Evolutionary conservation across 1,140 invertebrate species (phyloP), one percentile per base, ranked within the genome.

Genomic region (Drosophila burlai): DNA sequence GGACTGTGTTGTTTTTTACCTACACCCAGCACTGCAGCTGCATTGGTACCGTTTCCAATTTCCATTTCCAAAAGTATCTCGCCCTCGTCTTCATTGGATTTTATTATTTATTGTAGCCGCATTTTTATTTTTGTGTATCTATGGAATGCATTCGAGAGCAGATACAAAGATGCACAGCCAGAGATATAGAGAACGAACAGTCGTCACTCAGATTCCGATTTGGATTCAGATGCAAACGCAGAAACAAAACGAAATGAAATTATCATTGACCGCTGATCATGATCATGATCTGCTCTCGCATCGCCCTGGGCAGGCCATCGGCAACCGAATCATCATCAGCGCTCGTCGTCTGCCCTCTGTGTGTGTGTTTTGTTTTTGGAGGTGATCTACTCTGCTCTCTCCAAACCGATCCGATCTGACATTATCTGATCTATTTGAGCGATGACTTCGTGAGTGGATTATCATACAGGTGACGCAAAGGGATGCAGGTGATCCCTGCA

Each of bases 51-150:
- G 38, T 34, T 65, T 58, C 36, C 55, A n/a, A 45, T 43, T 63
- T 46, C 42, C 63, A 62, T 66, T 60, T 42, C 63, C 61, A 40
- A 63, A 63, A 40, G 61, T 29, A 58, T 58, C 61, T 38, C 55
- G 34, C 55, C n/a, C 62, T n/a, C 45, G 18, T 68, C 63, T 74
- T 45, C 49, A 55, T 58, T 58, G 50, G 59, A 46, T 67, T 42
- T 76, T 91, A 91, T 91, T 87, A 91, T 87, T 91, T 91, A 91
- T 91, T 82, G 81, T 87, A 87, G 83, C 77, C 77, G 87, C 72
- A 89, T 89, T 89, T 89, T 79, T 84, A 87, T 91, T 91, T 91
- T 91, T 83, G 87, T 91, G 81, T 89, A 91, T 91, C 89, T 91
- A 84, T 91, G 89, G 89, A 91, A 91, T 91, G 74, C 54, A 63